phyloP scores from a whole-genome alignment of 23 tunicate genomes.

The Ciona savignyi region DNA sequence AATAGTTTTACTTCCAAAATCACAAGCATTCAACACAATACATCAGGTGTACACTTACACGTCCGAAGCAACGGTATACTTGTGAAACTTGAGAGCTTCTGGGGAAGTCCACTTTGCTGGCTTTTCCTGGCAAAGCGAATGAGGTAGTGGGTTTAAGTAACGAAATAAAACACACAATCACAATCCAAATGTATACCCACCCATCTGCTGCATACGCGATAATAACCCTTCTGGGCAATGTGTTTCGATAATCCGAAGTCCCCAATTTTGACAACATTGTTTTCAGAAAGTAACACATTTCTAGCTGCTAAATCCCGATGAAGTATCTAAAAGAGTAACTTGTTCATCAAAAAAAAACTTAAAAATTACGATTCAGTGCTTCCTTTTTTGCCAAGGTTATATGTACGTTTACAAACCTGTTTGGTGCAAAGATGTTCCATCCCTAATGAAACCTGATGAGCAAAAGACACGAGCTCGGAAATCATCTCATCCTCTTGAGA shows the following conservation, averaged over 20 bases:
- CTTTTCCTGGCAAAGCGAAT: slow-evolving; percentile 18
- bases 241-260: slow-evolving; percentile 49
- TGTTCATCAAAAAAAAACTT: neutral
- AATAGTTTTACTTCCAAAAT: neutral
- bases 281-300: slow-evolving; percentile 21
- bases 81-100: slow-evolving; percentile 27
- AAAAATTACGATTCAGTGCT: too few relatives aligned
- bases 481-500: neutral
- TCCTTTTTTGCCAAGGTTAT: too few relatives aligned
- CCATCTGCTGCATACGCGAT: slow-evolving; percentile 24
- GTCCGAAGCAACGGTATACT: slow-evolving; percentile 28
- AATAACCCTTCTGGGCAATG: slow-evolving; percentile 14
- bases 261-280: slow-evolving; percentile 28
- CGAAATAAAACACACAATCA: neutral
- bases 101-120: slow-evolving; percentile 60
- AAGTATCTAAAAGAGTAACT: slow-evolving; percentile 10
- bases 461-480: slow-evolving; percentile 6
- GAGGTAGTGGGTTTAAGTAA: neutral
- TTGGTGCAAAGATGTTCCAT: slow-evolving; percentile 29
- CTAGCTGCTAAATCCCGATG: slow-evolving; percentile 52
- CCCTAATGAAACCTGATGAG: slow-evolving; percentile 20
- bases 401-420: slow-evolving; percentile 13
- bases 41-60: slow-evolving; percentile 14
- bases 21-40: neutral
- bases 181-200: slow-evolving; percentile 1